These are phyloP conservation scores for Scartelaos histophorus DNA, from an alignment of 2,113 vertebrate species.

Conservation along the genomic window DNA sequence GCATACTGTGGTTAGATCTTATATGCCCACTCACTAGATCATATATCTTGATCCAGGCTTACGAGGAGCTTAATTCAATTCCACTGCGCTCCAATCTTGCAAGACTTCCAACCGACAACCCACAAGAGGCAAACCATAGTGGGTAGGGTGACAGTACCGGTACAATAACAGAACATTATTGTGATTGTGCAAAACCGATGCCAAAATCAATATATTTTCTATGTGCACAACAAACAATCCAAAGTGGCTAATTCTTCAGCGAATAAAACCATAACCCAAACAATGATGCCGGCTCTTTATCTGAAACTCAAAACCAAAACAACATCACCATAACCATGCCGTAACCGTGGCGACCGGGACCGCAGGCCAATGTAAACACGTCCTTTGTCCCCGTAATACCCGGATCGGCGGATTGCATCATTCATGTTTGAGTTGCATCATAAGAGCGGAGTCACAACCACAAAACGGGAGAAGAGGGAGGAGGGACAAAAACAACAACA, in stretches of 20 bases:
- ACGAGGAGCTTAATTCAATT: conserved; percentile 60
- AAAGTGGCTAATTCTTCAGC: conserved; percentile 28
- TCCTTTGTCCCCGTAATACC: conserved; percentile 17
- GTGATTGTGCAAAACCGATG: conserved; percentile 57
- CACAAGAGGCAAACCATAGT: conserved; percentile 30
- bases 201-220: conserved; percentile 59
- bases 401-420: conserved; percentile 45
- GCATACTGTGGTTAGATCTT: conserved; percentile 15
- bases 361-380: conserved; percentile 54
- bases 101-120: conserved; percentile 43
- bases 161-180: conserved; percentile 55
- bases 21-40: conserved; percentile 33
- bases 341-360: conserved; percentile 56
- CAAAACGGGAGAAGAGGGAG: not conserved
- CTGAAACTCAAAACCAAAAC: conserved; percentile 40
- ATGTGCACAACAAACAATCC: not conserved
- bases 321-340: conserved; percentile 31
- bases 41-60: conserved; percentile 51
- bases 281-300: conserved; percentile 10
- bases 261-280: conserved; percentile 31
- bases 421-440: conserved; percentile 34
- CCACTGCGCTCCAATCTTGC: conserved; percentile 27
- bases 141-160: conserved; percentile 44
- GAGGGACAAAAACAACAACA: not conserved
- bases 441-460: conserved; percentile 12